phyloP scores from a whole-genome alignment of 2,888 invertebrate species.

The Agapetus fuscipes region DNA sequence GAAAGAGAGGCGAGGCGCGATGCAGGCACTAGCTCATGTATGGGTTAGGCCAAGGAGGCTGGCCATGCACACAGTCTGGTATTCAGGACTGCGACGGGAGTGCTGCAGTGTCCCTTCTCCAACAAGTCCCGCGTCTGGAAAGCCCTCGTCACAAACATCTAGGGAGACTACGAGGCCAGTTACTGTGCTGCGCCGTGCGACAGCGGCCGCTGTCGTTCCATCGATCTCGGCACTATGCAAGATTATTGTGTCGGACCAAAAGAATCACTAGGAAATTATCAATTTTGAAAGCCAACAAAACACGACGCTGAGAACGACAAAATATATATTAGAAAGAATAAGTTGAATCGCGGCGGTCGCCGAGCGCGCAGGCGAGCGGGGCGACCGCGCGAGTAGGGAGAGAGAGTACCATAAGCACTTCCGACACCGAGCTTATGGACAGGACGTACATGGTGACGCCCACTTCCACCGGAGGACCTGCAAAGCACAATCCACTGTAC shows the following conservation, averaged over 20 bases:
- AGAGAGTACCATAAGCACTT: conserved; percentile 89
- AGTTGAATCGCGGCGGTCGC: conserved; percentile 10
- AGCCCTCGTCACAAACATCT: conserved; percentile 17
- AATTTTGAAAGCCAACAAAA: conserved; percentile 20
- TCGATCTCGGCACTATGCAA: background rate
- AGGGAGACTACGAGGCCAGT: background rate
- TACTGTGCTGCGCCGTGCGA: too few species aligned
- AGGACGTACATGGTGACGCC: conserved; percentile 98
- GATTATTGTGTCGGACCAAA: conserved; percentile 1
- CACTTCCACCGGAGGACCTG: conserved; percentile 96
- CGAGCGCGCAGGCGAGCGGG: conserved; percentile 23
- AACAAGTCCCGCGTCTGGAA: conserved; percentile 20
- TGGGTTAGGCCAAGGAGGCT: conserved; percentile 24
- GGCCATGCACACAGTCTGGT: conserved; percentile 52
- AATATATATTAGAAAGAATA: conserved; percentile 23
- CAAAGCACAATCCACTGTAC: conserved; percentile 50
- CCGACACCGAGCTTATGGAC: conserved; percentile 96
- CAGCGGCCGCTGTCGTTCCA: background rate
- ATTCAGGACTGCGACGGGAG: conserved; percentile 43
- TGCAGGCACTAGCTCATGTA: conserved; percentile 16
- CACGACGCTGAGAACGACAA: conserved; percentile 28
- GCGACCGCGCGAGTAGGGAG: conserved; percentile 36
- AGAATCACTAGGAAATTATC: conserved; percentile 4
- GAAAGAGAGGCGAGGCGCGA: too few species aligned
- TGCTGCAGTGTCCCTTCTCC: conserved; percentile 21